Base-by-base conservation (phyloP, 2,797 vertebrate genomes). In the Muscicapa striata region DNA sequence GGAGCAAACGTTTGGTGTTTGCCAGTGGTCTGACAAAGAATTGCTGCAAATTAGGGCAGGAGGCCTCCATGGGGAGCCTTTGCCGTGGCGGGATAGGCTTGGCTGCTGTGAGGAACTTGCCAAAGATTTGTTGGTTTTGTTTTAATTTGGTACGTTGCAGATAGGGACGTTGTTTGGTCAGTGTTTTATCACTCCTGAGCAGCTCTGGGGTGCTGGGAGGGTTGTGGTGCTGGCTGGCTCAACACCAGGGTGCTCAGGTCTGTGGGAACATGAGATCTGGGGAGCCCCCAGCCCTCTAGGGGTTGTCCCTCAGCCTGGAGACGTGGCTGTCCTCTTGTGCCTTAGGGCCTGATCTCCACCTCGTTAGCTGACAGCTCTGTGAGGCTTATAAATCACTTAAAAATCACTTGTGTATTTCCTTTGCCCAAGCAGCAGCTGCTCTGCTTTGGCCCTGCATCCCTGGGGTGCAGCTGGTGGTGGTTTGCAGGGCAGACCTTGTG, bases 41-140 rank as follows among this genome's bases (percentile, higher is more conserved):
- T 87, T 52, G 88, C 89, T 90, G 79, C 69, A 73, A 96, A 96
- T 88, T 95, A 96, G 94, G 94, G 70, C 93, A 96, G 95, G 96
- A 97, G 93, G 94, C 94, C 92, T 96, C 93, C 55, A 32, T 89
- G 91, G 95, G 94, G 95, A 95, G 84, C 84, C 81, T 79, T 46
- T 2, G 45, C 70, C 1, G 84, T 90, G 78, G 61, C 17, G 0
- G 59, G 75, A 68, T 41, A 67, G 92, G 93, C 72, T 57, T 68
- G 34, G 10, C 75, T 84, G 63, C 93, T 61, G 89, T 1, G 43
- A 87, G 84, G 52, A 69, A 48, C 72, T 92, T 61, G 72, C 92
- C 87, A 74, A 90, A 94, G 92, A 75, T 73, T 40, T 59, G 45
- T 86, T 95, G 82, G 90, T 38, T 93, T 92, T 68, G 94, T 57